phyloP scores from a whole-genome alignment of 2,113 vertebrate genomes.

The Recurvirostra avosetta region DNA sequence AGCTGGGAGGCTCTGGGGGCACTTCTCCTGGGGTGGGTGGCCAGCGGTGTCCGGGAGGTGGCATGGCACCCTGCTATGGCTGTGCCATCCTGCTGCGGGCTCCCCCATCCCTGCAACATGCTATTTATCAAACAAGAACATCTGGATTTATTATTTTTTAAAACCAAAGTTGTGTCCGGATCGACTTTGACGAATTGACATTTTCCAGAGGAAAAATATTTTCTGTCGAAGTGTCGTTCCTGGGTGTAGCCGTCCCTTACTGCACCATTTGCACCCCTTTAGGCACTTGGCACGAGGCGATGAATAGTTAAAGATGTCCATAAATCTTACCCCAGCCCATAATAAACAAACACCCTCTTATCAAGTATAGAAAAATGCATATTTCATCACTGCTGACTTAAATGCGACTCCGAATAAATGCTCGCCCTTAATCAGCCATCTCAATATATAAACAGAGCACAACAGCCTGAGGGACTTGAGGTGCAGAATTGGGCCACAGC shows the following conservation, averaged over 20 bases:
- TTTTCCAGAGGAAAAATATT: constrained; percentile 22
- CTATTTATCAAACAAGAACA: constrained; percentile 9
- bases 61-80: not conserved
- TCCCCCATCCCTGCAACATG: not conserved
- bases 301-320: constrained; percentile 54
- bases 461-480: not conserved
- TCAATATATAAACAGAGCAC: not conserved
- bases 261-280: constrained; percentile 40
- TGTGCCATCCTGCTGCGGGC: not conserved
- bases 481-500: not conserved
- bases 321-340: constrained; percentile 39
- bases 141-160: not conserved
- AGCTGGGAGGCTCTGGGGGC: not conserved
- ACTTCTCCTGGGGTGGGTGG: not conserved
- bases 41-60: fast-evolving
- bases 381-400: constrained; percentile 44
- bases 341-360: constrained; percentile 57
- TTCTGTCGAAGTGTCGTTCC: not conserved
- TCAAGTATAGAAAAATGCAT: constrained; percentile 47
- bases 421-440: constrained; percentile 38
- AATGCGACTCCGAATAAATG: not conserved
- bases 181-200: constrained; percentile 3
- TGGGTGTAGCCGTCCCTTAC: not conserved
- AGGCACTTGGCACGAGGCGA: not conserved
- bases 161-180: not conserved